Base-by-base conservation (phyloP, 2,888 invertebrate genomes). In the Onchidella celtica region DNA sequence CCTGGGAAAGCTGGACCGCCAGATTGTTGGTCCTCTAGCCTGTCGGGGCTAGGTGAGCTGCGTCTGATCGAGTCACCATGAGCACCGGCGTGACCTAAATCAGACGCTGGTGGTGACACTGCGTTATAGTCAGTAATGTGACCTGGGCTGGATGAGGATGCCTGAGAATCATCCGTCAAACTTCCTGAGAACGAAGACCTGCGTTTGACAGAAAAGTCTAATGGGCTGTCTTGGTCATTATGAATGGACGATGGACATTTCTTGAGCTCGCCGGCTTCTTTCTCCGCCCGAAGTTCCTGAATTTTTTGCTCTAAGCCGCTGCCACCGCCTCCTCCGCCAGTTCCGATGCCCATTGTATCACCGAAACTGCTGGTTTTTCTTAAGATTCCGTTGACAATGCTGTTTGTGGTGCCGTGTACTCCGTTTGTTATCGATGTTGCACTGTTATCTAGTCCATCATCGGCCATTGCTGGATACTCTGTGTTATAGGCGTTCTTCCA, bases 151-250 rank as follows among this genome's bases (percentile, higher is more conserved):
- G 79, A 76, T 24, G 79, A 80, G 1, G 84, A 82, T 0, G 80
- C 74, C 24, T 69, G 72, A 24, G 84, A 84, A 40, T 84, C 84
- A 55, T 84, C 84, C 2, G 77, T 82, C 38, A 84, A 57, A 57
- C 82, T 84, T 34, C 82, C 84, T 11, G 84, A 84, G 65, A 80
- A 77, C 17, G 84, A 84, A 38, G 80, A 82, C 57, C 84, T 57
- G 1, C 84, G 59, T 36, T 73, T 76, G 9, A 84, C 76, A 2
- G 84, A 84, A 38, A 84, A 84, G 80, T 84, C 84, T 32, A 84
- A 66, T n/a, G 84, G 84, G 21, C 79, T 80, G 74, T 84, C 84
- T 59, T 84, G 84, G 32, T 81, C 74, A 34, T 40, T 75, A 24
- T 57, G 69, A 9, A 65, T 34, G 34, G 74, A 75, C 21, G 59